Evolutionary conservation across 2,113 vertebrate genomes (phyloP), one percentile per base, ranked within the genome.

Genomic region (Narcine bancroftii): DNA sequence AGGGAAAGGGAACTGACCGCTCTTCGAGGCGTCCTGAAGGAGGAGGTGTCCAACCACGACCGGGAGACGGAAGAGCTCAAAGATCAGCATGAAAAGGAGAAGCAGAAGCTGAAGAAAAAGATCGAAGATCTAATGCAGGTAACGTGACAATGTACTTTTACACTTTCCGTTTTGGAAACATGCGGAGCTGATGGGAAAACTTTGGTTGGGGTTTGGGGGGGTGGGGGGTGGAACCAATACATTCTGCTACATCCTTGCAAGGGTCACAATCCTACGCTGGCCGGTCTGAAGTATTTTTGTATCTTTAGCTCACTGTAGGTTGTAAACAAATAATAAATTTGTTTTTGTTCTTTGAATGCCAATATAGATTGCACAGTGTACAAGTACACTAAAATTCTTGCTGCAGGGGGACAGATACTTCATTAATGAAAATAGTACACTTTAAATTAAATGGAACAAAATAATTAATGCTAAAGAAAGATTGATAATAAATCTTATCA

Each of bases 1-100:
- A 95, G 98, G 10, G 99, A 99, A 93, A 95, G 98, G 0, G 98
- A 99, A 77, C 97, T 99, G 93, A 98, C 97, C 0, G 99, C 99
- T 73, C 95, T 99, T 93, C 99, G 99, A 94, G 98, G 99, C 79
- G 99, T 97, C 26, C 93, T 99, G 92, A 99, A 99, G 94, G 98
- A 99, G 92, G 99, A 99, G 93, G 98, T 99, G n/a, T 96, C 98
- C 6, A 97, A 95, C 93, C 99, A 99, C 0, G 99, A 99, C 93
- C 96, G 95, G 94, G 98, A 99, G 94, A 96, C 99, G 94, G 98
- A 99, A 95, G 97, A 95, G 93, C 96, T 99, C 92, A 98, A 95
- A 95, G 98, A 98, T 66, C 97, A 98, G 73, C 97, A 98, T 0
- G 95, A 97, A n/a, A 96, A 96, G 3, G 98, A 99, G 94, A 95